Conservation (phyloP, 2,797 vertebrate genomes). For the Austrolebias charrua region DNA sequence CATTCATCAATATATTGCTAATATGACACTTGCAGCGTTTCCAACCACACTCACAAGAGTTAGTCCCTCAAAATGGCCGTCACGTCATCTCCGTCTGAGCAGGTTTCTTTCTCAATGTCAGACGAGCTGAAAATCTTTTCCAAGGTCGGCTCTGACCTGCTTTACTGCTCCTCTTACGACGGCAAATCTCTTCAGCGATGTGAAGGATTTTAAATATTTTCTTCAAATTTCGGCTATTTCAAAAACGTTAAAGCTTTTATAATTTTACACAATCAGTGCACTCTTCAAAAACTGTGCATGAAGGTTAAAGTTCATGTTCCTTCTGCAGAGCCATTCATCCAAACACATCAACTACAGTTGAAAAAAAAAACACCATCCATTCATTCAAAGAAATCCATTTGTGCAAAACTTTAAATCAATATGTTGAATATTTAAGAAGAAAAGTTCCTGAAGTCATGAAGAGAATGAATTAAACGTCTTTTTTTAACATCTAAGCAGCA, state of each 20-base stretch:
- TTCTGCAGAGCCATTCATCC: neutral
- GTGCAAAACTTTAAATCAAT: no score
- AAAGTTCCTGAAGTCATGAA: no score
- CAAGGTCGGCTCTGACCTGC: conserved; percentile 15
- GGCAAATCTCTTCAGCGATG: neutral
- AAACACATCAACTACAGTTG: no score
- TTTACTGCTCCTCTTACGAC: neutral
- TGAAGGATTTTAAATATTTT: neutral
- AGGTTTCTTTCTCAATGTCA: conserved; percentile 25
- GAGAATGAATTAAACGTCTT: no score
- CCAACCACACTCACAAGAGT: no score
- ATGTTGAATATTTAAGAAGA: no score
- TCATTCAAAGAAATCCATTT: neutral
- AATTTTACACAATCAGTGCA: neutral
- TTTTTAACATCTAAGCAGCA: no score
- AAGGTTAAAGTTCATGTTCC: neutral
- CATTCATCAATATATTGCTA: no score
- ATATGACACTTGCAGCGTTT: no score
- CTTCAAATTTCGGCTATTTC: neutral
- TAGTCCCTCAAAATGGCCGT: no score
- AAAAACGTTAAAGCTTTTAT: neutral
- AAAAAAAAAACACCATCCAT: no score
- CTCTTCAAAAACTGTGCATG: neutral
- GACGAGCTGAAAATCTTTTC: neutral
- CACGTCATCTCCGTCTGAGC: neutral